Conservation (phyloP, 1,140 invertebrate genomes). For the Lepidurus couesii region DNA sequence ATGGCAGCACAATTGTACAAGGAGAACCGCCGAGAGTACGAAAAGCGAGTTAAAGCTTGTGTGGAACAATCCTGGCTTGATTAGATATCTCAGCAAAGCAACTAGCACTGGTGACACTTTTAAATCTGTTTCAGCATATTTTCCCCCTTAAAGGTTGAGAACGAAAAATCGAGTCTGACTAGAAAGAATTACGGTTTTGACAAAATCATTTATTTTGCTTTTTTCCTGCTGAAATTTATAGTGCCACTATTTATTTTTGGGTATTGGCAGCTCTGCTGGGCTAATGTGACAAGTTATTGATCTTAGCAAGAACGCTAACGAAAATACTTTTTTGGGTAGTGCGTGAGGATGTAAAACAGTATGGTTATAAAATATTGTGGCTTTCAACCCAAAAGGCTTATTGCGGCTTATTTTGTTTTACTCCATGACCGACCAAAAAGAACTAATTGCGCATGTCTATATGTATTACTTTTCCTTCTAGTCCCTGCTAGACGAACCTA, state of each 20-base stretch:
- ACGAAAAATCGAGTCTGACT: not conserved
- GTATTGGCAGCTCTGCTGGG: not conserved
- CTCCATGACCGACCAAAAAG: conserved; percentile 9
- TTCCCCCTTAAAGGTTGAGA: not conserved
- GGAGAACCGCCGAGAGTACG: conserved; percentile 61
- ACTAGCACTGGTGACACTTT: conserved; percentile 24
- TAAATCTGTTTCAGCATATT: not conserved
- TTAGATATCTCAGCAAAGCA: conserved; percentile 30
- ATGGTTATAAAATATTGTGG: not conserved
- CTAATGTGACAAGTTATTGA: conserved; percentile 2
- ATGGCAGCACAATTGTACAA: conserved; percentile 63
- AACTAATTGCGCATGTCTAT: not conserved
- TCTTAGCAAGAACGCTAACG: not conserved
- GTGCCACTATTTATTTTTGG: conserved; percentile 6
- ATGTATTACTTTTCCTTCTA: conserved; percentile 32
- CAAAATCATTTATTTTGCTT: not conserved
- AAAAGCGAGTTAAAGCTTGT: conserved; percentile 61
- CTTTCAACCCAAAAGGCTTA: not conserved
- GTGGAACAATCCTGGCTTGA: conserved; percentile 62
- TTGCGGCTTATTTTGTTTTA: not conserved
- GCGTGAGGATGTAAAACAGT: not conserved
- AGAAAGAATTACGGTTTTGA: not conserved
- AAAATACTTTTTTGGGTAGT: not conserved
- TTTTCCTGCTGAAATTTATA: not conserved
- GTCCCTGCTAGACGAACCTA: conserved; percentile 50